These are phyloP conservation scores for Dendrolimus kikuchii DNA, from an alignment of 1,140 invertebrate species.

Conservation along the genomic window DNA sequence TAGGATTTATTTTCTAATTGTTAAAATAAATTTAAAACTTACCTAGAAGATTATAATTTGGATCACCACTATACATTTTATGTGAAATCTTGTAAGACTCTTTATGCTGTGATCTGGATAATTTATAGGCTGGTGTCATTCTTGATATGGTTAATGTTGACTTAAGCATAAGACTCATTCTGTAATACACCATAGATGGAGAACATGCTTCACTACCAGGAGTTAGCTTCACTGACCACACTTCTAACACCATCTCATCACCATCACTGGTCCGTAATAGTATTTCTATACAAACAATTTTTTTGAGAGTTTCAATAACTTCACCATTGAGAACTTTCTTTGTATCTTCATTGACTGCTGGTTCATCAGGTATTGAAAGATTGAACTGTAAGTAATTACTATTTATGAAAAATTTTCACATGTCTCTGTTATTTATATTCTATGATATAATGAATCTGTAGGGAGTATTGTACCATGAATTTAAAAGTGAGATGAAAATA, in stretches of 20 bases:
- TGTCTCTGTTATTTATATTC: neutral
- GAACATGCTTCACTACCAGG: slow-evolving; percentile 40
- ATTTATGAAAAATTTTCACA: neutral
- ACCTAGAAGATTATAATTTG: slow-evolving; percentile 50
- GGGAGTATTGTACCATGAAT: too few species aligned
- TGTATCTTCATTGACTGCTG: slow-evolving; percentile 46
- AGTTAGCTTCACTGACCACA: slow-evolving; percentile 49
- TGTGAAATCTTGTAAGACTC: slow-evolving; percentile 56
- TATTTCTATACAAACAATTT: slow-evolving; percentile 58
- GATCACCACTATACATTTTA: slow-evolving; percentile 56
- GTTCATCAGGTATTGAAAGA: slow-evolving; percentile 56
- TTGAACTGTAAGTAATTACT: slow-evolving; percentile 44
- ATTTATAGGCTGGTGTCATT: slow-evolving; percentile 59
- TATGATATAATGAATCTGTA: too few species aligned
- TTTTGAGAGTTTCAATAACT: slow-evolving; percentile 44
- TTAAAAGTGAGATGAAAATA: too few species aligned
- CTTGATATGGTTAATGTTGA: slow-evolving; percentile 57
- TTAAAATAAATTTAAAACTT: slow-evolving; percentile 1
- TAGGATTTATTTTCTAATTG: too few species aligned
- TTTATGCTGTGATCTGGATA: slow-evolving; percentile 48
- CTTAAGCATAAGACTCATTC: slow-evolving; percentile 61
- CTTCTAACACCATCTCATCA: slow-evolving; percentile 56
- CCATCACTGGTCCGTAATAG: slow-evolving; percentile 48
- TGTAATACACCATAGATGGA: slow-evolving; percentile 50
- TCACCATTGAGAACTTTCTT: slow-evolving; percentile 53